phyloP scores from a whole-genome alignment of 1,140 invertebrate species.

The Vollenhovia emeryi region DNA sequence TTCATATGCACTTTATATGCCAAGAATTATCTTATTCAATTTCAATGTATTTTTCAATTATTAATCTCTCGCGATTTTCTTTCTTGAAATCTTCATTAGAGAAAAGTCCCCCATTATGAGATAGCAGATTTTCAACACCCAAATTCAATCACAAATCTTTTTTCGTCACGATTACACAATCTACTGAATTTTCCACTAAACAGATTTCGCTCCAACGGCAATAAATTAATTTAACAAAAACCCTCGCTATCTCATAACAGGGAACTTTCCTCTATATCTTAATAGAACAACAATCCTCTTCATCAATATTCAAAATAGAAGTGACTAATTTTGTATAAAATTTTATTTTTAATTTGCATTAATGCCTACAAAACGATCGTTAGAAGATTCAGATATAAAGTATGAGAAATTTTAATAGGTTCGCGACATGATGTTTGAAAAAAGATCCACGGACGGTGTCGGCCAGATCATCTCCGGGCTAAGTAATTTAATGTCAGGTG shows the following conservation, averaged over 20 bases:
- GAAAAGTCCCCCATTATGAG: no score
- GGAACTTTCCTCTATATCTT: background rate
- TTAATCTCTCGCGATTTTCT: background rate
- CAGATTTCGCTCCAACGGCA: no score
- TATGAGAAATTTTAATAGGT: slow-evolving; percentile 61
- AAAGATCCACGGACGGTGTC: slow-evolving; percentile 69
- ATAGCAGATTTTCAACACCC: no score
- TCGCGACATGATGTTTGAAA: slow-evolving; percentile 73
- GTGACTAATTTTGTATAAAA: slow-evolving; percentile 13
- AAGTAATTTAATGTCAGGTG: slow-evolving; percentile 83
- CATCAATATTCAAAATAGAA: background rate
- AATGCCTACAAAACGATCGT: background rate
- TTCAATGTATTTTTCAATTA: background rate
- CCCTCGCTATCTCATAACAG: no score
- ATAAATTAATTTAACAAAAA: no score
- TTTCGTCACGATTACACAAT: no score
- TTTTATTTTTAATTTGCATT: background rate
- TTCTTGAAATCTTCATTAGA: no score
- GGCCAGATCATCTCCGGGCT: slow-evolving; percentile 83
- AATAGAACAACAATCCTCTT: background rate
- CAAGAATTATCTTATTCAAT: background rate
- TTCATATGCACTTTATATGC: background rate
- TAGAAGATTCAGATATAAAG: background rate
- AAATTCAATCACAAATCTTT: no score
- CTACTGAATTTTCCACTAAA: no score